Percentiles rank a stretch among this genome's conserved stretches.
Evolutionary conservation across 2,888 invertebrate genomes (phyloP).

Genomic region (Brachynemurus nebulosus): DNA sequence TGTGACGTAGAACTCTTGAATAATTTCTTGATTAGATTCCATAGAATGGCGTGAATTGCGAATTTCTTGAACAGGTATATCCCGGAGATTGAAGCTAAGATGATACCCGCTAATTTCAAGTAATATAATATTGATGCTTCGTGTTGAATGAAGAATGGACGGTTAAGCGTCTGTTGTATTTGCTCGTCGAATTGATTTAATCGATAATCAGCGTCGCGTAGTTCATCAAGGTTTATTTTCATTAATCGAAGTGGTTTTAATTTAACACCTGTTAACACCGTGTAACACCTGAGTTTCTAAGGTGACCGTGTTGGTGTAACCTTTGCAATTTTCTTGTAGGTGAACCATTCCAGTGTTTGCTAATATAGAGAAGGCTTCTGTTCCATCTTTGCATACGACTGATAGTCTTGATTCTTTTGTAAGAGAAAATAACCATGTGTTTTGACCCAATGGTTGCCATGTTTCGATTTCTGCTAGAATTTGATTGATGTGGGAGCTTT

Average conservation of each 20-base stretch:
- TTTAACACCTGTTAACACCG: too few relatives aligned
- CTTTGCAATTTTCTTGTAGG: not conserved
- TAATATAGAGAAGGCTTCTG: not conserved
- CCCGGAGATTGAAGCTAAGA: too few relatives aligned
- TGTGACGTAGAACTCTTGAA: too few relatives aligned
- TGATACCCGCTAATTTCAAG: too few relatives aligned
- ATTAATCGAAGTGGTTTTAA: too few relatives aligned
- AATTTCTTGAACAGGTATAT: too few relatives aligned
- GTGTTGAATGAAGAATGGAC: not conserved
- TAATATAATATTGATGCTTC: not conserved
- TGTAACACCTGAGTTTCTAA: not conserved
- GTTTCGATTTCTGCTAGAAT: not conserved
- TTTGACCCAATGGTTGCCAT: not conserved
- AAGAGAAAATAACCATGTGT: not conserved
- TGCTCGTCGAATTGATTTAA: not conserved
- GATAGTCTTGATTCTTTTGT: not conserved
- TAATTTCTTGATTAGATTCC: too few relatives aligned
- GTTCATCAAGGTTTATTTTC: not conserved
- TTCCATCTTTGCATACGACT: not conserved
- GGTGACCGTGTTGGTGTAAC: not conserved
- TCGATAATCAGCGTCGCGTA: not conserved
- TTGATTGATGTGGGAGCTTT: not conserved
- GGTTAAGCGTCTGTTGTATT: not conserved
- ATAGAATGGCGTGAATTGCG: too few relatives aligned
- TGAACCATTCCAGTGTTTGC: not conserved